Base-by-base conservation (phyloP, 2,888 invertebrate genomes). In the Kryphioiulus occultus region DNA sequence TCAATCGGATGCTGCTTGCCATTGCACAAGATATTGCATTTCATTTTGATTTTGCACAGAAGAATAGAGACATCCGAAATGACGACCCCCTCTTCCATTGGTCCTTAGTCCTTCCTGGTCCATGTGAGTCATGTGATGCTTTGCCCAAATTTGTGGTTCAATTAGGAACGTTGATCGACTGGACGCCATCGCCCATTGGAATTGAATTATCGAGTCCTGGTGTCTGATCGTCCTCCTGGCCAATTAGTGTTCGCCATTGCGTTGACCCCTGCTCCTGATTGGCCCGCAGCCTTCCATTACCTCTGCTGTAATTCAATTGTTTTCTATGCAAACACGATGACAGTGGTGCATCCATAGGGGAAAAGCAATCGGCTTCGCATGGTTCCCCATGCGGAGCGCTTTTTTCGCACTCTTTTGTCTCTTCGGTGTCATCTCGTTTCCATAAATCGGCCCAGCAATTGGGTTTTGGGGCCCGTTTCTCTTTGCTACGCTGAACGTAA, bases 281-380 rank as follows among this genome's bases (percentile, higher is more conserved):
- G 86, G 86, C 86, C 86, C 44, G 44, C 86, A 53, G 35, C 86
- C 19, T 53, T 59, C 47, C 86, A 86, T 86, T 86, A 86, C 86
- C 86, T 86, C 53, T 9, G 32, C 10, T 5, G 86, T 86, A 86
- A 86, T 86, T 86, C 59, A 86, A 86, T 86, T 86, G 86, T 86
- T 53, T 53, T 59, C 86, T 86, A 86, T 86, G 86, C 86, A 86
- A 86, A 86, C 86, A 86, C 85, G 85, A 85, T 44, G 85, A 85
- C 85, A 85, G 44, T 44, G 26, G 39, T 85, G 85, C 85, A n/a
- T 85, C 39, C 44, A 44, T 30, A 78, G 26, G 39, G 85, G 44
- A 85, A 85, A 85, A 85, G 42, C 85, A 85, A 85, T 85, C 85
- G 44, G 85, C 85, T 39, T 26, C 85, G 85, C 42, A 19, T 44